phyloP scores from a whole-genome alignment of 2,797 vertebrate species.

The Mormyrops attenuatus region DNA sequence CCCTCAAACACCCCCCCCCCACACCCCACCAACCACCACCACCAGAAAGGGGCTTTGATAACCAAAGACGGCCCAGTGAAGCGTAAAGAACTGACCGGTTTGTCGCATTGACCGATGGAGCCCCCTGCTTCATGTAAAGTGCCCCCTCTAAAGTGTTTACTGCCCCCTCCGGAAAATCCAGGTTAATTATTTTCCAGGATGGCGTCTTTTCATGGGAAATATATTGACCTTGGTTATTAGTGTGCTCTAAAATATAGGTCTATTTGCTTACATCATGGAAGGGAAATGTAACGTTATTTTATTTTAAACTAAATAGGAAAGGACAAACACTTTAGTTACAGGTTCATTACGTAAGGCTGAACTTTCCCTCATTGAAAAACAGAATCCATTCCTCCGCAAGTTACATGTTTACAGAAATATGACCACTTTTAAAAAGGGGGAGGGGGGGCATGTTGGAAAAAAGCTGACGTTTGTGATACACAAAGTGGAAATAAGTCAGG shows the following conservation, averaged over 20 bases:
- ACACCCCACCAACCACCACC: neutral
- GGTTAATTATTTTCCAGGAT: conserved; percentile 20
- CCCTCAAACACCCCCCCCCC: neutral
- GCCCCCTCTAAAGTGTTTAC: neutral
- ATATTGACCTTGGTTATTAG: neutral
- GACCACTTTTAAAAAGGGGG: neutral
- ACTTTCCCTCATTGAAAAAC: neutral
- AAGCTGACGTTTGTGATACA: conserved; percentile 9
- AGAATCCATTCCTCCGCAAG: neutral
- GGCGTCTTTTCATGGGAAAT: neutral
- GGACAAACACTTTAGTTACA: neutral
- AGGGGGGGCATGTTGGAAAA: neutral
- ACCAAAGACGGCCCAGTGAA: neutral
- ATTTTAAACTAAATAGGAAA: neutral
- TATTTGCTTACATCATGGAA: neutral
- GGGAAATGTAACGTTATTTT: neutral
- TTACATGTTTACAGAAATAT: conserved; percentile 15
- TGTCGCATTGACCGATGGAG: neutral
- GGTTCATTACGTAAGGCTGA: neutral
- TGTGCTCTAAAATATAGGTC: neutral
- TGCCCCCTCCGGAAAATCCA: neutral
- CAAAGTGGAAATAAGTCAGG: conserved; percentile 8
- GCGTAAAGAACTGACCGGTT: neutral
- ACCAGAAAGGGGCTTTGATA: neutral
- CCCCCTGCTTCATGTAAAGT: neutral